Percentiles rank a stretch among this genome's conserved stretches.
Evolutionary conservation across 2,888 invertebrate genomes (phyloP).

Genomic region (Anoncus sp.): DNA sequence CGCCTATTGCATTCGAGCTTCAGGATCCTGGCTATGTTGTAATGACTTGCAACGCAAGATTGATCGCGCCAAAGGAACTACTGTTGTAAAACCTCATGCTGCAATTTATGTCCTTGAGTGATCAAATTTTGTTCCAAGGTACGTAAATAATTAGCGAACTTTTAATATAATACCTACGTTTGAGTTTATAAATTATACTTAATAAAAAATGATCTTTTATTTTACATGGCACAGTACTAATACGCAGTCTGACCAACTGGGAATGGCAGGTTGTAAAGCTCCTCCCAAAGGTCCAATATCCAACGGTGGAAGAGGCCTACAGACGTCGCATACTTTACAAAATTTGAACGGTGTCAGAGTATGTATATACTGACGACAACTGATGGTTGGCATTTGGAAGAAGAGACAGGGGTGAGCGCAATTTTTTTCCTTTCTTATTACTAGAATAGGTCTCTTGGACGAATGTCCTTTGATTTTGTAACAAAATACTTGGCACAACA

Average conservation of each 20-base stretch:
- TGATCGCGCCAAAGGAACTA: neutral
- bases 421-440: too few relatives aligned
- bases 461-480: too few relatives aligned
- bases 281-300: slow-evolving; percentile 89
- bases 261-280: slow-evolving; percentile 93
- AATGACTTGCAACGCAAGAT: neutral
- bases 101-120: slow-evolving; percentile 2
- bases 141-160: too few relatives aligned
- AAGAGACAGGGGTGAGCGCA: slow-evolving; percentile 81
- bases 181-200: too few relatives aligned
- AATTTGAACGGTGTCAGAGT: slow-evolving; percentile 83
- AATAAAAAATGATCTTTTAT: too few relatives aligned
- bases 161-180: too few relatives aligned
- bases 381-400: slow-evolving; percentile 93
- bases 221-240: slow-evolving; percentile 91
- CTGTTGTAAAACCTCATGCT: neutral
- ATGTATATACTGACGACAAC: slow-evolving; percentile 93
- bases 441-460: too few relatives aligned
- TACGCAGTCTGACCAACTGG: slow-evolving; percentile 96
- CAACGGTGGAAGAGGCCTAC: slow-evolving; percentile 87
- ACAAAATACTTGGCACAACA: too few relatives aligned
- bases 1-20: neutral
- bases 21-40: neutral
- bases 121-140: too few relatives aligned
- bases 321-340: slow-evolving; percentile 91